These are phyloP conservation scores for Chiridota heheva DNA, from an alignment of 35 echinoderm and acorn worm species.

Conservation along the genomic window DNA sequence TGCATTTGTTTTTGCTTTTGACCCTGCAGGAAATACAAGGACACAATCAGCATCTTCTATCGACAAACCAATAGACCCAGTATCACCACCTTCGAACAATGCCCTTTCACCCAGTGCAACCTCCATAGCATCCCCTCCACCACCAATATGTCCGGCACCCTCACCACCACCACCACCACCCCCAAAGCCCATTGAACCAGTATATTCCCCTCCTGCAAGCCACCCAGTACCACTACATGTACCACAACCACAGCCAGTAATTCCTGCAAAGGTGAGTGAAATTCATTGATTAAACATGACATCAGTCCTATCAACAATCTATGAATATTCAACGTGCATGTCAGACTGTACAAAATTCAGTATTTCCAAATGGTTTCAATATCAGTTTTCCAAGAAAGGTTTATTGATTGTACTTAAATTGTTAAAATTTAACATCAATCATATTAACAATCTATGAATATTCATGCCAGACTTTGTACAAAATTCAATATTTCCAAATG, in stretches of 20 bases:
- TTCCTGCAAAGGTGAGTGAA: slow-evolving; percentile 44
- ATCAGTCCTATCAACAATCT: neutral
- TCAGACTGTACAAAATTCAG: too few species aligned
- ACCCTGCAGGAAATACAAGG: too few species aligned
- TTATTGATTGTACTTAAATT: too few species aligned
- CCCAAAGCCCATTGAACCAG: neutral
- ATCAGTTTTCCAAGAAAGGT: too few species aligned
- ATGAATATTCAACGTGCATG: too few species aligned
- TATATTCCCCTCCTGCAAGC: slow-evolving; percentile 18
- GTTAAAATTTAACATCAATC: too few species aligned
- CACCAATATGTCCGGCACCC: slow-evolving; percentile 1
- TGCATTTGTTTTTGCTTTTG: too few species aligned
- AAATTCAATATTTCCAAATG: too few species aligned
- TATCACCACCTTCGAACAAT: slow-evolving; percentile 16
- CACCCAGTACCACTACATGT: slow-evolving; percentile 35
- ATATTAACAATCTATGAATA: neutral
- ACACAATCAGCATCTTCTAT: too few species aligned
- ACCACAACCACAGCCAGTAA: neutral
- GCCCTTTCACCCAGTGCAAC: neutral
- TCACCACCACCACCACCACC: neutral
- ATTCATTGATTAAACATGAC: neutral
- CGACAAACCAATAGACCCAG: too few species aligned
- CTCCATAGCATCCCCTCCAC: neutral
- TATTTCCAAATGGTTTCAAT: too few species aligned
- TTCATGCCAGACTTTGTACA: too few species aligned